A percentile compares a stretch with the other conserved stretches of the same genome.
These are phyloP conservation scores for Drosophila pandora DNA, from an alignment of 1,140 invertebrate genomes.

Conservation along the genomic window DNA sequence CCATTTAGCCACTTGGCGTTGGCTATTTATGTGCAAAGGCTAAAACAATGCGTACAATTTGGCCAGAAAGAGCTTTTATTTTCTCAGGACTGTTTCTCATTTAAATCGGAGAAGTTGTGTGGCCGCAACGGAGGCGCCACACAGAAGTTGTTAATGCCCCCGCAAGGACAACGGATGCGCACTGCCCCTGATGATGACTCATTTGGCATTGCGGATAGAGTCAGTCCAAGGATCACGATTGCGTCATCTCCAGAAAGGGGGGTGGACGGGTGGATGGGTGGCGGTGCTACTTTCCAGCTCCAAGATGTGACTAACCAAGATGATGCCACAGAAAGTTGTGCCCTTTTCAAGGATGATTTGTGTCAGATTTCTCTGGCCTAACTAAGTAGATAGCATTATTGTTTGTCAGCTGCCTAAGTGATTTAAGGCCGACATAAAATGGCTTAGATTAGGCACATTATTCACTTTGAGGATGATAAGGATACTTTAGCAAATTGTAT, in stretches of 20 bases:
- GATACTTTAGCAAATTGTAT: too few relatives aligned
- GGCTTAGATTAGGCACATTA: background rate
- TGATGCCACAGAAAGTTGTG: constrained; percentile 23
- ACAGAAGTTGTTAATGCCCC: constrained; percentile 63
- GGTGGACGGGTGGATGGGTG: background rate
- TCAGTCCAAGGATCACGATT: constrained; percentile 68
- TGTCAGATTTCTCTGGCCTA: background rate
- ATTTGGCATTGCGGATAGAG: constrained; percentile 52
- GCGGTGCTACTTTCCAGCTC: background rate
- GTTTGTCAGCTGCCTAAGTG: background rate
- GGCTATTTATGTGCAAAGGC: constrained; percentile 69
- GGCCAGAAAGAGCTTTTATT: constrained; percentile 53
- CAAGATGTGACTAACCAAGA: constrained; percentile 15
- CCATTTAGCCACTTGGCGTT: constrained; percentile 18
- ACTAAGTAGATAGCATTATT: constrained; percentile 1
- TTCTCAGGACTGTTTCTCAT: constrained; percentile 13
- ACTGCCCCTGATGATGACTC: constrained; percentile 52
- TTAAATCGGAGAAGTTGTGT: constrained; percentile 10
- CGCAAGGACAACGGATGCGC: constrained; percentile 60
- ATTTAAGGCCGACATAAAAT: background rate
- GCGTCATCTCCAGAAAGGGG: constrained; percentile 49
- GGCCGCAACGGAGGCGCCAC: constrained; percentile 46
- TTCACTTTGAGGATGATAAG: too few relatives aligned
- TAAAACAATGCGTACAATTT: constrained; percentile 42
- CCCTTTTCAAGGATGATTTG: constrained; percentile 24